phyloP scores from a whole-genome alignment of 2,797 vertebrate species.

The Atherinosoma microstoma region DNA sequence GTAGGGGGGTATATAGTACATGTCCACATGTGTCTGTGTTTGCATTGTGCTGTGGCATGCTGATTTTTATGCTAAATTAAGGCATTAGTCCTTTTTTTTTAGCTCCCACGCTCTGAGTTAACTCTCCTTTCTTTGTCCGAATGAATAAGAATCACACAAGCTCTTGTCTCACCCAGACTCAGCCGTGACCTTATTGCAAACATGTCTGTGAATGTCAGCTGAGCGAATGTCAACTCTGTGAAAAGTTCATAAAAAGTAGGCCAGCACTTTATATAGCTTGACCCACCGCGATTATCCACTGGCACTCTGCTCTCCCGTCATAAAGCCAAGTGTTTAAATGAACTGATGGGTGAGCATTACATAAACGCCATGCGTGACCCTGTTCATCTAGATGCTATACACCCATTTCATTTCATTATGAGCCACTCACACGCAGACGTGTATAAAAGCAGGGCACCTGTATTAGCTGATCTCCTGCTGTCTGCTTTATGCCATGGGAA shows the following conservation, averaged over 20 bases:
- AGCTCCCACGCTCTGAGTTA: conserved; percentile 12
- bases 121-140: conserved; percentile 1
- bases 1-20: background rate
- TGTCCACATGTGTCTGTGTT: background rate
- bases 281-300: conserved; percentile 13
- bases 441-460: background rate
- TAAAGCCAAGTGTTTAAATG: background rate
- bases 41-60: background rate
- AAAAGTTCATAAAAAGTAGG: conserved; percentile 36
- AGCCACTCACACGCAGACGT: background rate
- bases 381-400: conserved; percentile 1
- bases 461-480: conserved; percentile 35
- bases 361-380: conserved; percentile 6
- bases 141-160: background rate
- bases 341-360: background rate
- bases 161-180: background rate
- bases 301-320: background rate
- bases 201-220: background rate
- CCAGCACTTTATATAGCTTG: conserved; percentile 21
- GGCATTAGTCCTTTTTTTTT: background rate
- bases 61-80: background rate
- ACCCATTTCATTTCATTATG: conserved; percentile 2
- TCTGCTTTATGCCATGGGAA: conserved; percentile 34
- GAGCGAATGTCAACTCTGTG: background rate
- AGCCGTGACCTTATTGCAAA: background rate